phyloP scores from a whole-genome alignment of 2,888 invertebrate species.

The Gryllus longicercus region DNA sequence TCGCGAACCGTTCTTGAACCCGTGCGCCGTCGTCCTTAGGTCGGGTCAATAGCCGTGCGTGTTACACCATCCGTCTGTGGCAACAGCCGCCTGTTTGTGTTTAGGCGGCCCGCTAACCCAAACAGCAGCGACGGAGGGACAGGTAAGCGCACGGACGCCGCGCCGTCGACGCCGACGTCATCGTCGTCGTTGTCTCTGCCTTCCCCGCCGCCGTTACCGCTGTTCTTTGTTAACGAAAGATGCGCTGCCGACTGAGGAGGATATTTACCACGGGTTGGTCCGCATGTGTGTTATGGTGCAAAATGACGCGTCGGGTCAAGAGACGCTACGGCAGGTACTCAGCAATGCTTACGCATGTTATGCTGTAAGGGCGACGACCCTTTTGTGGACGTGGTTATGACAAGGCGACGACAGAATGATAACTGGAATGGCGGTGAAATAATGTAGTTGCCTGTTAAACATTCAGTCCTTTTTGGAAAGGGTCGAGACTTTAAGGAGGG shows the following conservation, averaged over 20 bases:
- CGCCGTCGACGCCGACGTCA: no score
- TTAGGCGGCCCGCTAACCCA: slow-evolving; percentile 4
- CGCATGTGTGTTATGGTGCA: not conserved
- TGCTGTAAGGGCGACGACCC: no score
- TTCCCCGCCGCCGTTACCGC: no score
- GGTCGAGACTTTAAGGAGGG: no score
- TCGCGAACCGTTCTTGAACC: not conserved
- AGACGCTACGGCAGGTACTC: not conserved
- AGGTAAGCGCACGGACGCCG: no score
- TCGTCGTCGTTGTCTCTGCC: no score
- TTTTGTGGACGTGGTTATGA: no score
- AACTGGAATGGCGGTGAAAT: no score
- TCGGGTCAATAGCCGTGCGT: not conserved
- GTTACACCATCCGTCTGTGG: not conserved
- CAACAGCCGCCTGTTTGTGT: not conserved
- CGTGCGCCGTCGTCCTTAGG: not conserved
- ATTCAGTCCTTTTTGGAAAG: no score
- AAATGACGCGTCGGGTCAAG: not conserved
- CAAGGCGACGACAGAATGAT: no score
- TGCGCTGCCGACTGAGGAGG: not conserved
- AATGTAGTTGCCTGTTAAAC: no score
- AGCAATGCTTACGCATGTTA: no score
- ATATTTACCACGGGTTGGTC: not conserved
- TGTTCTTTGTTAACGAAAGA: not conserved
- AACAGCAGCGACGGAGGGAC: not conserved